Base-by-base conservation (phyloP, 2,797 vertebrate genomes). In the Girardinus metallicus region DNA sequence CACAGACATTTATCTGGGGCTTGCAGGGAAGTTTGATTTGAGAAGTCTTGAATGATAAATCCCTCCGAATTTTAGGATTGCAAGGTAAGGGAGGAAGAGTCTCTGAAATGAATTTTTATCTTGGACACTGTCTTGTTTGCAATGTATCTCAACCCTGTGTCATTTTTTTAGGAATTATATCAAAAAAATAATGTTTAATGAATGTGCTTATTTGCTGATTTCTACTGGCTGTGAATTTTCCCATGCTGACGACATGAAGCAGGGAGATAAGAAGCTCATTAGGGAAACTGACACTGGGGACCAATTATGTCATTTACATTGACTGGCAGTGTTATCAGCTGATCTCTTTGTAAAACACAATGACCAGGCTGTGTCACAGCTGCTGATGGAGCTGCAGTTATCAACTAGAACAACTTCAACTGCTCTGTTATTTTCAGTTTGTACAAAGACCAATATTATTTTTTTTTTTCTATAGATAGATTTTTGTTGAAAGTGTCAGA, bases 161-260 rank as follows among this genome's bases (percentile, higher is more conserved):
- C 26, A 12, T 55, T 55, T n/a, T 11, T 53, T 9, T 0, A 51
- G 23, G 11, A 5, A 73, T 73, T 26, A 36, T 49, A 10, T 51
- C 29, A 74, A 18, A 51, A 29, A 53, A 9, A 53, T n/a, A n/a
- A 55, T 74, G 11, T 53, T 23, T 13, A 15, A 39, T 39, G 21
- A 26, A 8, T 73, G 15, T 46, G 39, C 60, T 31, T 21, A 5
- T 44, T 75, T 60, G 15, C 36, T 26, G 0, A 3, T 68, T 72
- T 44, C 15, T 73, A 31, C 49, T 53, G 74, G 51, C 12, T 77
- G 68, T 80, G 76, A 79, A 85, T 83, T 77, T 89, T 83, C 85
- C 78, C 88, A 85, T 86, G 49, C 76, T 79, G 86, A 81, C n/a
- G 62, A 39, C 15, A 39, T 86, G 76, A 62, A 78, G 1, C 49